Percentiles rank a stretch among this genome's conserved stretches.
These are phyloP conservation scores for Miniopterus natalensis DNA, from an alignment of 2,113 vertebrate species.

Conservation along the genomic window DNA sequence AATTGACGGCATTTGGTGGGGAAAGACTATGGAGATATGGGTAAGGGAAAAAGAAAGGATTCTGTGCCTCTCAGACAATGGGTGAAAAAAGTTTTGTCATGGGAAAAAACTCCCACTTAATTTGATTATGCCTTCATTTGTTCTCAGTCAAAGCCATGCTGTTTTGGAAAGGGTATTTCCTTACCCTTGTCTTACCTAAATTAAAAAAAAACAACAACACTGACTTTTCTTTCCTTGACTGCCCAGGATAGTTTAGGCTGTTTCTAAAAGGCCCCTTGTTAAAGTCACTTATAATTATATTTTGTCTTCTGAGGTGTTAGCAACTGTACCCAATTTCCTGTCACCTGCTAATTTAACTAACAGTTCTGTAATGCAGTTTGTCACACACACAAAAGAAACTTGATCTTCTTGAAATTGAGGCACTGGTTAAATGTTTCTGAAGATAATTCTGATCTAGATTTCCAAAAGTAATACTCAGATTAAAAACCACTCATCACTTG, in stretches of 20 bases:
- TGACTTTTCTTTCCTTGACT: neutral
- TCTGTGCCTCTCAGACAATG: neutral
- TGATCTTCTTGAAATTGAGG: neutral
- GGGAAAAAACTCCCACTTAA: neutral
- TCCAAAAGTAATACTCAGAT: conserved; percentile 23
- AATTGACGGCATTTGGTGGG: neutral
- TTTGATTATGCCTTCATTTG: neutral
- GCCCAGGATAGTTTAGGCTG: neutral
- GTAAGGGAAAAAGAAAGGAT: neutral
- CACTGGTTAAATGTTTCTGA: neutral
- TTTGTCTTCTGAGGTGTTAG: neutral
- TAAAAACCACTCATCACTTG: neutral
- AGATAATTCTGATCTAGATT: neutral
- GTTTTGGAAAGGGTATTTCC: neutral
- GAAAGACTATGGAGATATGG: neutral
- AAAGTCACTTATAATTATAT: conserved; percentile 4
- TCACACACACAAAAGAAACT: conserved; percentile 8
- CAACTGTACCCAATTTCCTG: neutral
- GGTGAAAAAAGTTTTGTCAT: neutral
- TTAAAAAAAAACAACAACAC: neutral
- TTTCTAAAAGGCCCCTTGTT: neutral
- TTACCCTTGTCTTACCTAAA: neutral
- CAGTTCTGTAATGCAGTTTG: neutral
- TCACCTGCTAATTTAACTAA: conserved; percentile 9
- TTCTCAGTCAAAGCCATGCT: neutral